phyloP scores from a whole-genome alignment of 2,113 vertebrate genomes.

The Phasianus colchicus region DNA sequence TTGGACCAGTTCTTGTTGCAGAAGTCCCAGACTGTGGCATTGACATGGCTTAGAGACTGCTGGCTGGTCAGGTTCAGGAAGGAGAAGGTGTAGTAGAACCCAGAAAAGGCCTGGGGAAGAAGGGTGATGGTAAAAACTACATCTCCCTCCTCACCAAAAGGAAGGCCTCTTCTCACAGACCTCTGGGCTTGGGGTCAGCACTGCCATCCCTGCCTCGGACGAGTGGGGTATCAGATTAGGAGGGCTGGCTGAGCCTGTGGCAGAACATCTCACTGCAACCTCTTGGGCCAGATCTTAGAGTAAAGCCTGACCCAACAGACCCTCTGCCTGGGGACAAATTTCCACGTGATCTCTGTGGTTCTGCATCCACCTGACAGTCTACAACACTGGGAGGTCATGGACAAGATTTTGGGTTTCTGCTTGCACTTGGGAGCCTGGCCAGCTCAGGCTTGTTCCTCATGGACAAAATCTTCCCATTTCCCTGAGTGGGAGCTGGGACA shows the following conservation, averaged over 20 bases:
- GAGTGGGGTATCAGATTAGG: not conserved
- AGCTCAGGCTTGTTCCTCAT: not conserved
- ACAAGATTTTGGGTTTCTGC: not conserved
- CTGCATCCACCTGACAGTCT: not conserved
- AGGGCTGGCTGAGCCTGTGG: not conserved
- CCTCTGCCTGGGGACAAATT: not conserved
- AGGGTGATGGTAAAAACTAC: not conserved
- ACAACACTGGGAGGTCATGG: not conserved
- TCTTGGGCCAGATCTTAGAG: not conserved
- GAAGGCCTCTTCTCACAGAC: not conserved
- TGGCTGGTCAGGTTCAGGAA: slow-evolving; percentile 82
- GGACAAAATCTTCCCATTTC: rapidly evolving
- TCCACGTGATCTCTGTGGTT: not conserved
- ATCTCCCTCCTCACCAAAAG: not conserved
- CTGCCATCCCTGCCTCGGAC: not conserved
- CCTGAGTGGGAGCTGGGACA: not conserved
- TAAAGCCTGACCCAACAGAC: not conserved
- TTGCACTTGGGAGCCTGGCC: not conserved
- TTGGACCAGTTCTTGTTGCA: slow-evolving; percentile 77
- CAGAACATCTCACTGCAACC: not conserved
- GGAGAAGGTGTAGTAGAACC: slow-evolving; percentile 83
- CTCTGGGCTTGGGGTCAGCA: not conserved
- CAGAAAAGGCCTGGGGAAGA: slow-evolving; percentile 79
- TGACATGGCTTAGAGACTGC: slow-evolving; percentile 50
- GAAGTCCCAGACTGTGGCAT: slow-evolving; percentile 69